Base-by-base conservation (phyloP, 2,113 vertebrate genomes). In the Malaclemys terrapin region DNA sequence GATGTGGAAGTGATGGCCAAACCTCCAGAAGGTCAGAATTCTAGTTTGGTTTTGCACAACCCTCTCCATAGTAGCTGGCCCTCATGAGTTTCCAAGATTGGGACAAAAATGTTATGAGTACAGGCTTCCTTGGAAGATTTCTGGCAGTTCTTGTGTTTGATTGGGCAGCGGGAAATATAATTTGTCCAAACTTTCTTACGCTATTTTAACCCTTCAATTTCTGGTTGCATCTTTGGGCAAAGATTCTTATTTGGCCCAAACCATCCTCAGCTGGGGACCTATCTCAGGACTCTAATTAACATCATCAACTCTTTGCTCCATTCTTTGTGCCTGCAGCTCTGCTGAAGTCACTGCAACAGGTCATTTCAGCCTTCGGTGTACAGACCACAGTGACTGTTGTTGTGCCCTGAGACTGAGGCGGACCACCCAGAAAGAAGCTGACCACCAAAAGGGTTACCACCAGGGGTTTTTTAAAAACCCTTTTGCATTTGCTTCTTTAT, bases 191-290 rank as follows among this genome's bases (percentile, higher is more conserved):
- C 90, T 85, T 95, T 94, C 92, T 95, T 95, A 81, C 91, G 92
- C 95, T 97, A 96, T 97, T 97, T 96, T 96, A 97, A 96, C 89
- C 92, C 88, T 96, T 97, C 96, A 89, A 97, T 94, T 96, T 96
- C 93, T 95, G 96, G 94, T 96, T 97, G 96, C 91, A 96, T 96
- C 93, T 57, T 94, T 95, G 81, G 94, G 86, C 85, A 92, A 88
- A 1, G 0, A 13, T 78, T 78, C 42, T 47, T 27, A 47, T 78
- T 78, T 78, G 38, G 47, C 25, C 75, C 13, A 16, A 47, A 45
- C 75, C 42, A 47, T 24, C 75, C 94, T 47, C 89, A 95, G 85
- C 80, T 87, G 65, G 20, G 54, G 31, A 85, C 72, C 45, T 16
- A 4, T n/a, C 81, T 94, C 87, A 69, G 69, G 92, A 54, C 31